Evolutionary conservation across 2,797 vertebrate species (phyloP), one percentile per base, ranked within the genome.

Genomic region (Pangasius krempfi): DNA sequence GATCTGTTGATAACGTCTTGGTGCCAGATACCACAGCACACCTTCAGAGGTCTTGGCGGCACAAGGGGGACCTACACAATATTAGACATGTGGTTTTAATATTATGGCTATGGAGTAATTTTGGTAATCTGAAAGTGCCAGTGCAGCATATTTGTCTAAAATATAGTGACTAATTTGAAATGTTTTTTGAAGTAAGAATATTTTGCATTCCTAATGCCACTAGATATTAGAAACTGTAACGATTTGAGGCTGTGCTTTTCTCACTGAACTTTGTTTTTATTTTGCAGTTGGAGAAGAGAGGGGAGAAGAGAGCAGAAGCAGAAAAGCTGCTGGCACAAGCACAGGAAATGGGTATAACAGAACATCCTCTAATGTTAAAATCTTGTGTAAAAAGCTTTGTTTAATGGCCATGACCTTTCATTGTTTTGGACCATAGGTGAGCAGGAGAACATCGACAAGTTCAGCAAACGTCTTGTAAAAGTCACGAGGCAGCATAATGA

Each of bases 401-500:
- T 79, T n/a, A 40, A 33, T 58, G 47, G 75, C 52, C 20, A 37
- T 86, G 50, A 70, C n/a, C 0, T 10, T 62, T 20, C 0, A 1
- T 33, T 54, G n/a, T 1, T 89, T 82, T 64, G 47, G 16, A 13
- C 73, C 73, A 25, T 88, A 97, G 96, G 96, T 3, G 97, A 97
- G 16, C 97, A 97, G 90, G 96, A 96, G 86, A 97, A 97, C 75
- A 95, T 98, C 0, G 98, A 99, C 86, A 99, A 99, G 91, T 99
- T 98, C 93, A 95, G 94, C 56, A 99, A 98, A 93, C 97, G 98
- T 78, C 93, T 99, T 70, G 98, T 99, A 14, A 99, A 99, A 92
- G 99, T 99, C 92, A 99, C 98, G 40, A 97, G 94, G 88, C 98
- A 99, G 18, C 99, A 99, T 93, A 98, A 97, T 0, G 97, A 99